A percentile compares a stretch with the other conserved stretches of the same genome.
phyloP scores from a whole-genome alignment of 1,140 invertebrate genomes.

The Harpegnathos saltator region DNA sequence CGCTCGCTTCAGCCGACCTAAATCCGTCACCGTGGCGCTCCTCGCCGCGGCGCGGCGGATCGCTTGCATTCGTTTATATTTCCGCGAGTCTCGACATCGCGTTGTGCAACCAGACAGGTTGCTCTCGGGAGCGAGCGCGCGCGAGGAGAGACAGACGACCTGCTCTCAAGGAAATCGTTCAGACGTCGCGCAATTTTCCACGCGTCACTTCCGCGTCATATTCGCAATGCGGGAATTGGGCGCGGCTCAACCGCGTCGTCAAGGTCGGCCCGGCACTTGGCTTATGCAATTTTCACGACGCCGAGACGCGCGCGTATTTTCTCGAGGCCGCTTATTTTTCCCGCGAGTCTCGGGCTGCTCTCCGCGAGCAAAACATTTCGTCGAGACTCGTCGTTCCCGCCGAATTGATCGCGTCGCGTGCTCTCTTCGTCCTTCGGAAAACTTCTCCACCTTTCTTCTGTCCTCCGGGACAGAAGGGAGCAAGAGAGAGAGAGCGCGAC shows the following conservation, averaged over 20 bases:
- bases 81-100: slow-evolving; percentile 10
- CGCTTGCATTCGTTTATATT: slow-evolving; percentile 46
- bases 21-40: neutral
- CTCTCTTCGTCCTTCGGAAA: too few species aligned
- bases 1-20: neutral
- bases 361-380: too few species aligned
- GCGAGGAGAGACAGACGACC: slow-evolving; percentile 6
- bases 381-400: too few species aligned
- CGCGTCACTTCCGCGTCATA: slow-evolving; percentile 37
- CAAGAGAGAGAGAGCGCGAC: too few species aligned
- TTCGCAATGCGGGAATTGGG: slow-evolving; percentile 32
- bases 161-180: slow-evolving; percentile 44
- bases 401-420: too few species aligned
- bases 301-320: slow-evolving; percentile 3
- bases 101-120: slow-evolving; percentile 37
- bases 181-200: slow-evolving; percentile 28
- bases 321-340: neutral
- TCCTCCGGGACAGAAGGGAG: too few species aligned
- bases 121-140: neutral
- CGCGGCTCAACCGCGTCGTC: slow-evolving; percentile 45
- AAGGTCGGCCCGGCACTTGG: slow-evolving; percentile 33
- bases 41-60: neutral
- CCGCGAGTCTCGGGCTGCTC: too few species aligned
- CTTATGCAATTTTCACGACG: slow-evolving; percentile 26
- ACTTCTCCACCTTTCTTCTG: too few species aligned